Percentiles rank a stretch among this genome's conserved stretches.
These are phyloP conservation scores for Rhinogobius similis DNA, from an alignment of 2,113 vertebrate species.

Conservation along the genomic window DNA sequence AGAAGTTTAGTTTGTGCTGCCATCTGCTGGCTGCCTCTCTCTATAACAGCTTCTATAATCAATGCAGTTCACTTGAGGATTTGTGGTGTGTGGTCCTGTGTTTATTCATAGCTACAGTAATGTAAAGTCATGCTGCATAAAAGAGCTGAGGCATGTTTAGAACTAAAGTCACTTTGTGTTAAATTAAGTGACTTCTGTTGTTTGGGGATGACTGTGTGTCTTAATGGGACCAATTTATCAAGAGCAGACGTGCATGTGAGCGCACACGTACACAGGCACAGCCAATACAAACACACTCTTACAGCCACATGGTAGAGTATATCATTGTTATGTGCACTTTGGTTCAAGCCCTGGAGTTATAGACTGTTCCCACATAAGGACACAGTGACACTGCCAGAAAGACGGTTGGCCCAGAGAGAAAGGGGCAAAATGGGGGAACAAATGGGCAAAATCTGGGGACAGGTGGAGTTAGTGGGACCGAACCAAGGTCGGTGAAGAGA, in stretches of 20 bases:
- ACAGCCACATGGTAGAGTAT: conserved; percentile 23
- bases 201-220: conserved; percentile 11
- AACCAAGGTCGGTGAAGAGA: conserved; percentile 50
- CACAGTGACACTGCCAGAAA: conserved; percentile 26
- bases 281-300: conserved; percentile 15
- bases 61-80: neutral
- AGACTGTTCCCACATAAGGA: conserved; percentile 51
- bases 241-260: conserved; percentile 23
- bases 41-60: conserved; percentile 1
- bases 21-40: conserved; percentile 34
- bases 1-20: conserved; percentile 41
- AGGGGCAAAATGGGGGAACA: neutral
- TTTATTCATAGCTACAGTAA: conserved; percentile 3
- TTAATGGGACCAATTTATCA: conserved; percentile 60
- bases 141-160: conserved; percentile 5
- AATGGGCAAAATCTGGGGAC: neutral
- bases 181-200: conserved; percentile 37
- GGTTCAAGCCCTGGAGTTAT: conserved; percentile 25
- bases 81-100: neutral
- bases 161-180: conserved; percentile 53
- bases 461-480: conserved; percentile 20
- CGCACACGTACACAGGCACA: conserved; percentile 5
- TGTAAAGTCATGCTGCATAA: neutral
- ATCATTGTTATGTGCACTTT: conserved; percentile 29
- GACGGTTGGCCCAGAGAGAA: neutral